These are phyloP conservation scores for Columba janthina DNA, from an alignment of 2,113 vertebrate genomes.

Conservation along the genomic window DNA sequence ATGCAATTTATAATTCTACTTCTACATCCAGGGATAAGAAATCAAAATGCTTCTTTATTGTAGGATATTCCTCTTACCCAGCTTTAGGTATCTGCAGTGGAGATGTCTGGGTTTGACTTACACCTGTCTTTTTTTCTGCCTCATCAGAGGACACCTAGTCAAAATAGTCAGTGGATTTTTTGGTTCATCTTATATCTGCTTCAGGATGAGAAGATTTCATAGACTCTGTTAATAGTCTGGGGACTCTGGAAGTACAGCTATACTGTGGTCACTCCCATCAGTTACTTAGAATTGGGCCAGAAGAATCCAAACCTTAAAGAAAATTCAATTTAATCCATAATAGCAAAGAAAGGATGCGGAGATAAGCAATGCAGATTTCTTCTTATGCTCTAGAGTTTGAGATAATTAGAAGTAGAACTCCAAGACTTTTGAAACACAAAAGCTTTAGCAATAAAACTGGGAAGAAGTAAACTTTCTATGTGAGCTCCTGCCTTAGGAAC, in stretches of 20 bases:
- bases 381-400: background rate
- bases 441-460: background rate
- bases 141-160: background rate
- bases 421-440: background rate
- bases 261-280: background rate
- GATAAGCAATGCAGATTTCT: background rate
- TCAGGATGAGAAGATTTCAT: background rate
- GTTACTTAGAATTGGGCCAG: background rate
- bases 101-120: background rate
- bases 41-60: background rate
- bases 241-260: background rate
- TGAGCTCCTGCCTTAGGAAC: background rate
- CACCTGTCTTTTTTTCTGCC: background rate
- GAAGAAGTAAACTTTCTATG: background rate
- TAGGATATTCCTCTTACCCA: background rate
- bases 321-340: background rate
- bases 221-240: fast-evolving
- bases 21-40: background rate
- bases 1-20: background rate
- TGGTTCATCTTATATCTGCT: background rate
- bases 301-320: background rate
- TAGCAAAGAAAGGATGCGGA: background rate
- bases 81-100: background rate
- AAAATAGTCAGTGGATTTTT: background rate
- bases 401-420: background rate